Evolutionary conservation across 2,888 invertebrate species (phyloP), one percentile per base, ranked within the genome.

Genomic region (Melitaea athalia): DNA sequence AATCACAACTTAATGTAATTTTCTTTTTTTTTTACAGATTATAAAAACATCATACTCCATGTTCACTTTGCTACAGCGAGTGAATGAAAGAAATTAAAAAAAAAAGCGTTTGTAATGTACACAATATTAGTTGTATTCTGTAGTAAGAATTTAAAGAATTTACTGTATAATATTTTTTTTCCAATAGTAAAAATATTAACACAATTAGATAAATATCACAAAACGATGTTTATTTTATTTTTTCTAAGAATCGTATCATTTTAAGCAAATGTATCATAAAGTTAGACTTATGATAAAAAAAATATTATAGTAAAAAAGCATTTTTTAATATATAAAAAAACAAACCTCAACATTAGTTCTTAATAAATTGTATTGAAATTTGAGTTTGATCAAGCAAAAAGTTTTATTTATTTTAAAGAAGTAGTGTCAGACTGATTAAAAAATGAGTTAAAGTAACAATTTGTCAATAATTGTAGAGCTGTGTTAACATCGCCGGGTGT

Each of bases 21-120:
- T 0, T 49, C 50, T 72, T 73, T 66, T 72, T 73, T 66, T 8
- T 61, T 93, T 92, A 73, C 89, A 94, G 94, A 93, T 94, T 57
- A 86, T 94, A 67, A 93, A 93, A 78, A 88, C 93, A 0, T 94
- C 94, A 0, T 94, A 94, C 77, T 94, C 94, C 0, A 85, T 94
- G 68, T 94, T 94, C 74, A 94, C 94, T 0, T 80, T 94, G 6
- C 79, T 93, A n/a, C 87, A 91, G 70, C 92, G 91, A 83, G 87
- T 90, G 0, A 82, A 83, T 66, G 85, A 85, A 59, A 79, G 70
- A 42, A 57, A 53, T 55, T 67, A 49, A 15, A 43, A 31, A n/a
- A 3, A 0, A n/a, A 5, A 6, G 12, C 10, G 1, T 5, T 12
- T 24, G 3, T 31, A 14, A 24, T 7, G 33, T 47, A 1, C 17